A percentile compares a stretch with the other conserved stretches of the same genome.
Evolutionary conservation across 2,113 vertebrate genomes (phyloP).

Genomic region (Indicator maculatus): DNA sequence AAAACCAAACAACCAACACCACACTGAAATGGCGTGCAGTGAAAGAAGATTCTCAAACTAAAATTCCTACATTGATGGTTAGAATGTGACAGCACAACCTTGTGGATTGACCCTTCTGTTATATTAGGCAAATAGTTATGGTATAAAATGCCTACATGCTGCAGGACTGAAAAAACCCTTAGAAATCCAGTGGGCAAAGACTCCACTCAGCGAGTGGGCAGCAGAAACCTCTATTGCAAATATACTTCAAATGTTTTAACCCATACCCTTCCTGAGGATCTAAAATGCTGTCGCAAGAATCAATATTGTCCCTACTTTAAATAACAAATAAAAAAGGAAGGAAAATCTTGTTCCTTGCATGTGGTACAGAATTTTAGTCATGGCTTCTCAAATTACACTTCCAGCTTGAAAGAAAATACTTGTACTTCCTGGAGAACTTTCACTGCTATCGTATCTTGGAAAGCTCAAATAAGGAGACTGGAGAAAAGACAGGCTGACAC

Average conservation of each 20-base stretch:
- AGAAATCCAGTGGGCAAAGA: constrained; percentile 3
- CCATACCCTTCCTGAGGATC: constrained; percentile 24
- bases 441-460: not conserved
- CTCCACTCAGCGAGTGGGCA: not conserved
- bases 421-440: not conserved
- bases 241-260: constrained; percentile 22
- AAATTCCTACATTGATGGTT: constrained; percentile 15
- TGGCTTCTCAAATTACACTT: not conserved
- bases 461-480: not conserved
- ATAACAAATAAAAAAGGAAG: constrained; percentile 26
- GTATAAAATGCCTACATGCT: constrained; percentile 4
- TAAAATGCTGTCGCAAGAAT: constrained; percentile 26
- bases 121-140: constrained; percentile 25
- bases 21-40: not conserved
- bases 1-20: not conserved
- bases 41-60: not conserved
- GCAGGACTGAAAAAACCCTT: not conserved
- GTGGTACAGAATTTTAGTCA: constrained; percentile 16
- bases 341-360: constrained; percentile 44
- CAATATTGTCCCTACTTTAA: constrained; percentile 42
- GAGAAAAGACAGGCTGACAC: not conserved
- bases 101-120: constrained; percentile 28
- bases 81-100: not conserved
- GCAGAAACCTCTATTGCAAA: constrained; percentile 42
- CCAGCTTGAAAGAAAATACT: not conserved